Percentiles rank a stretch among this genome's conserved stretches.
phyloP scores from a whole-genome alignment of 2,113 vertebrate genomes.

The Nibea coibor region DNA sequence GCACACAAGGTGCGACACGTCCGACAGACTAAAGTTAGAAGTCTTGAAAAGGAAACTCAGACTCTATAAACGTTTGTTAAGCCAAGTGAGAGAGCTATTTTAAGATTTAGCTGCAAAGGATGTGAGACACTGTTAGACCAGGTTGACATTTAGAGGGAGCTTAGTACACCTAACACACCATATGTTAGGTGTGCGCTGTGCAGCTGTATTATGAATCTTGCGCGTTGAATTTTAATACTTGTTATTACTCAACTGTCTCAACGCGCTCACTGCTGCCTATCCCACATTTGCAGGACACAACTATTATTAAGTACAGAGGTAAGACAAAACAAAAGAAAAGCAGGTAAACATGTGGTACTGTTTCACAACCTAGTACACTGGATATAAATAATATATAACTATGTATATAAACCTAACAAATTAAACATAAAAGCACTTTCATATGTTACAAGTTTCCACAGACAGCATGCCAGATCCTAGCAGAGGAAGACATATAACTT shows the following conservation, averaged over 20 bases:
- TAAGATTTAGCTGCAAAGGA: background rate
- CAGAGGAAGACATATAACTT: too few relatives aligned
- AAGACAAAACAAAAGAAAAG: background rate
- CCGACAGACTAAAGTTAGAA: constrained; percentile 22
- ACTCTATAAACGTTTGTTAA: constrained; percentile 27
- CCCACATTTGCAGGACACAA: background rate
- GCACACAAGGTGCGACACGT: background rate
- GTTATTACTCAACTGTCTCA: too few relatives aligned
- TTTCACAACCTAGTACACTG: too few relatives aligned
- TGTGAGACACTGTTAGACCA: constrained; percentile 3
- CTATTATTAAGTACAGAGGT: background rate
- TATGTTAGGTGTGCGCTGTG: background rate
- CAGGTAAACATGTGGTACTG: too few relatives aligned
- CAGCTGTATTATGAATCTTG: background rate
- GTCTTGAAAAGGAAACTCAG: constrained; percentile 29
- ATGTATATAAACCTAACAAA: background rate
- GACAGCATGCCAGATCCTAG: background rate
- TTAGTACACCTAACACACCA: background rate
- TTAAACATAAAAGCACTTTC: background rate
- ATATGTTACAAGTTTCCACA: background rate
- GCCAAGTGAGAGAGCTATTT: constrained; percentile 26
- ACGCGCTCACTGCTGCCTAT: background rate
- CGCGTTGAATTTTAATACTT: background rate
- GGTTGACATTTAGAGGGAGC: background rate
- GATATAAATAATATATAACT: too few relatives aligned